Evolutionary conservation across 2,888 invertebrate genomes (phyloP), one percentile per base, ranked within the genome.

Genomic region (Pedicia rivosa): DNA sequence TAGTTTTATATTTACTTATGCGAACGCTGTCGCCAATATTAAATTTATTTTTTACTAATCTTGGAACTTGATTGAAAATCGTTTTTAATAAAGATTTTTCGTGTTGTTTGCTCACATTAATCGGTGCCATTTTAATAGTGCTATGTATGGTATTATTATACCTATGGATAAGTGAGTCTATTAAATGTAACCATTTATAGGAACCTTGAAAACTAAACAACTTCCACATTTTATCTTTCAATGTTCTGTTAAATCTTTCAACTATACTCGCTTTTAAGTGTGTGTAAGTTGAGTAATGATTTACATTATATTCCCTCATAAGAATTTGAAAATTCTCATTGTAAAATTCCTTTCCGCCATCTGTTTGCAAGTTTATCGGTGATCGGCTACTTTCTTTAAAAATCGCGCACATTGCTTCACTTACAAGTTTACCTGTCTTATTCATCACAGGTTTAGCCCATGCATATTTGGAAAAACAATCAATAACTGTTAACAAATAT

Each of bases 391-490:
- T n/a, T n/a, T n/a, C n/a, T n/a, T n/a, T n/a, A n/a, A n/a, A n/a
- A n/a, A n/a, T n/a, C n/a, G n/a, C n/a, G n/a, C n/a, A n/a, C n/a
- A n/a, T n/a, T n/a, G n/a, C n/a, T n/a, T n/a, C n/a, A n/a, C n/a
- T n/a, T n/a, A n/a, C n/a, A n/a, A n/a, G n/a, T n/a, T n/a, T 36
- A 14, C 40, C 52, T 35, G 37, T 46, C 48, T 57, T 57, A n/a
- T 41, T 48, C 46, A 56, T 57, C 6, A 56, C 25, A 3, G 55
- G 51, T 29, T 45, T 37, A 26, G 49, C 49, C 54, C 54, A 61
- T 5, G n/a, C n/a, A n/a, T n/a, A 60, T 47, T 61, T 60, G 3
- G 55, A 56, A 46, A 57, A 57, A 19, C 46, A 44, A 46, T 60
- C 55, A 28, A 57, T 60, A 12, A 55, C 47, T 10, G 51, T 50